Evolutionary conservation across 2,797 vertebrate genomes (phyloP), one percentile per base, ranked within the genome.

Genomic region (Gephyroberyx darwinii): DNA sequence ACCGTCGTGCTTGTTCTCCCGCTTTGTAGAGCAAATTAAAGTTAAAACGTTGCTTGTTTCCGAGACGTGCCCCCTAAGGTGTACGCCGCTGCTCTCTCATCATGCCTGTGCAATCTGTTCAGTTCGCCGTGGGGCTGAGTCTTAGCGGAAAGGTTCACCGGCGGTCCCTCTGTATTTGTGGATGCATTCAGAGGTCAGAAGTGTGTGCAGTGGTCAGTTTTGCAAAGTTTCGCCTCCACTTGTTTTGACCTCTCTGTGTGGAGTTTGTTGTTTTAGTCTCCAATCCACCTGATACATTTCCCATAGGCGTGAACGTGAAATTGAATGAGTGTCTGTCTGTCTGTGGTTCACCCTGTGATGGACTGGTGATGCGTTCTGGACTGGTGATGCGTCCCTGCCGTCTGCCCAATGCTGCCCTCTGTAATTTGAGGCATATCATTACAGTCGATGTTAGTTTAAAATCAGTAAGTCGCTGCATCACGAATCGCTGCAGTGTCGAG

Each of bases 21-120:
- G 69, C 66, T 86, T 83, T 82, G 83, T 43, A 50, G 76, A 82
- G 81, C 76, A 68, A 63, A 87, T 78, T n/a, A n/a, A 80, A 84
- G 69, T 87, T 80, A 79, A 79, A 90, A 83, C 74, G 69, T 68
- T 43, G 78, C 57, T 67, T 3, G 71, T 84, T 90, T 83, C 74
- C 77, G 78, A 75, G 71, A 70, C 54, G 59, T 78, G 47, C 71
- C 82, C 82, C 74, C 76, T 78, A 60, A 73, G 75, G 81, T 69
- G 61, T 43, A 10, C 0, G 14, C 4, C n/a, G 60, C 54, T 48
- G 39, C 76, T 87, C 59, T 71, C 70, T 64, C 74, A 73, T 60
- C 33, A 2, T 16, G 57, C 52, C 74, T 60, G 31, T 19, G 48
- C 67, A 85, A 87, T 81, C 76, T 86, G 78, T 83, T 74, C 55